Percentiles rank a stretch among this genome's conserved stretches.
Conservation (phyloP, 2,113 vertebrate species). For the Pelobates fuscus region DNA sequence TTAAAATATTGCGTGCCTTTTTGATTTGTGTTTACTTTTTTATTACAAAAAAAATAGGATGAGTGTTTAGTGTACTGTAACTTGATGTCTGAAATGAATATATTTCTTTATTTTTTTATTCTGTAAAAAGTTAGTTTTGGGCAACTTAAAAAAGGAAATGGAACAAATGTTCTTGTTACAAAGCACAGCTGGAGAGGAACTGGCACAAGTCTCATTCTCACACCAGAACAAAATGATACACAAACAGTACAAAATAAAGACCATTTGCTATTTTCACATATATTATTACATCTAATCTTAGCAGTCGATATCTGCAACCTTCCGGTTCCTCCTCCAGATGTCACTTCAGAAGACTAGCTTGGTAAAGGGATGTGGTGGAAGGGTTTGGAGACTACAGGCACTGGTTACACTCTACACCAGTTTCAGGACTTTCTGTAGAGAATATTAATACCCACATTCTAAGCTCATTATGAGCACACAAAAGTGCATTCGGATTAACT, state of each 20-base stretch:
- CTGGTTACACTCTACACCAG: not conserved
- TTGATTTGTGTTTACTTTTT: constrained; percentile 62
- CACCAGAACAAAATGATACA: constrained; percentile 66
- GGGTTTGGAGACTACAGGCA: not conserved
- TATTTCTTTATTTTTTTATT: constrained; percentile 60
- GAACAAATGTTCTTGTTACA: constrained; percentile 43
- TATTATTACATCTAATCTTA: constrained; percentile 39
- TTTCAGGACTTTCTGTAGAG: not conserved
- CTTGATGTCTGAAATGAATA: constrained; percentile 62
- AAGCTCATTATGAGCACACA: not conserved
- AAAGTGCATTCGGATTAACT: not conserved
- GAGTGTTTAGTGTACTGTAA: constrained; percentile 41
- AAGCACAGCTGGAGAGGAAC: constrained; percentile 59
- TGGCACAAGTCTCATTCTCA: constrained; percentile 60
- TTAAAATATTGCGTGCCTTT: constrained; percentile 76
- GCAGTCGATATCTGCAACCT: constrained; percentile 41
- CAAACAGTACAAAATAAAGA: constrained; percentile 63
- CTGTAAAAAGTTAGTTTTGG: constrained; percentile 58
- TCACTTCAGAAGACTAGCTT: not conserved
- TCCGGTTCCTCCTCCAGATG: constrained; percentile 5
- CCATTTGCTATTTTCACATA: constrained; percentile 53
- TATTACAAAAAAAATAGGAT: constrained; percentile 42
- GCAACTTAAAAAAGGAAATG: constrained; percentile 42
- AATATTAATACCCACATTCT: not conserved
- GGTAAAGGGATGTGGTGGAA: too few species aligned